phyloP scores from a whole-genome alignment of 1,140 invertebrate species.

The Ptiloglossa arizonensis region DNA sequence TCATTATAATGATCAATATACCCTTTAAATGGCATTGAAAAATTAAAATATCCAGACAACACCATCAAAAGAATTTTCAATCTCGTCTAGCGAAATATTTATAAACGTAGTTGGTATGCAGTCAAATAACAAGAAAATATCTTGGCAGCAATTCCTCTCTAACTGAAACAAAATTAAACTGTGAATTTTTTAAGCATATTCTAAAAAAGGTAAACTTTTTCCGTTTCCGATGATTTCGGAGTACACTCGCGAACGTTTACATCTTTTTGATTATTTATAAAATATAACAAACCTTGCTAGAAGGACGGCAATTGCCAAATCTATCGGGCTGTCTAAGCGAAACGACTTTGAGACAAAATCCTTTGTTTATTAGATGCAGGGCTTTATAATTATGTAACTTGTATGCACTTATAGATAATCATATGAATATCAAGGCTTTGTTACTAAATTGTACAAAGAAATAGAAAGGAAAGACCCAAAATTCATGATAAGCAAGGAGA shows the following conservation, averaged over 20 bases:
- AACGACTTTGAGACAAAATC: conserved; percentile 13
- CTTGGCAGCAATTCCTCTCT: conserved; percentile 36
- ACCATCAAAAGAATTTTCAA: conserved; percentile 11
- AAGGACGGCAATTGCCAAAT: conserved; percentile 31
- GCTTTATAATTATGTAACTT: conserved; percentile 16
- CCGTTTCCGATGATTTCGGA: background rate
- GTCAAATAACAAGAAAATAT: conserved; percentile 38
- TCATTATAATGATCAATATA: conserved; percentile 21
- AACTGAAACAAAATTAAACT: conserved; percentile 35
- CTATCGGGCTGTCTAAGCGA: conserved; percentile 22
- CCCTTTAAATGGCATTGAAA: background rate
- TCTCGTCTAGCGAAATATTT: conserved; percentile 26
- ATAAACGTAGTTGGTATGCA: conserved; percentile 26
- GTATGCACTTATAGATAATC: background rate
- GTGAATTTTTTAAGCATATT: background rate
- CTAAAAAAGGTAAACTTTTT: background rate
- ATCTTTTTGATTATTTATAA: conserved; percentile 3
- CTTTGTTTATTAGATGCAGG: background rate
- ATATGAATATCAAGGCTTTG: conserved; percentile 32
- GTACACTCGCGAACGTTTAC: background rate
- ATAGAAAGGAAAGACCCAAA: conserved; percentile 18
- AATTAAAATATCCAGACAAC: background rate
- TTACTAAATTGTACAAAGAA: conserved; percentile 26
- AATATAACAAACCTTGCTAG: conserved; percentile 36
- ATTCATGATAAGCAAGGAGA: conserved; percentile 53